A percentile compares a stretch with the other conserved stretches of the same genome.
phyloP scores from a whole-genome alignment of 2,888 invertebrate genomes.

The Glyphotaelius pellucidus region DNA sequence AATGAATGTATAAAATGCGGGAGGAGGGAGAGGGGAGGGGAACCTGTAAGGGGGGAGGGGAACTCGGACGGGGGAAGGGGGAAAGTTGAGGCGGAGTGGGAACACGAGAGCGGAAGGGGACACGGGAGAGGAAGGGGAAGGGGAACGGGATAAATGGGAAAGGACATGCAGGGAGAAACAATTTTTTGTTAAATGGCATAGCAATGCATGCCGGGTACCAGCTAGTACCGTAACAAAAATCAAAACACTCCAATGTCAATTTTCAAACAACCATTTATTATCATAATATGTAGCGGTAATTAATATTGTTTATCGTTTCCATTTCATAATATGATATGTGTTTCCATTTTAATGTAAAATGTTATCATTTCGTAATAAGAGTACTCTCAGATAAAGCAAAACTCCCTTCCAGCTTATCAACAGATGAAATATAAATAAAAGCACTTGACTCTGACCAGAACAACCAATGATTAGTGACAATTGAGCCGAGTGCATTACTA shows the following conservation, averaged over 20 bases:
- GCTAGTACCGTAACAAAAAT: not conserved
- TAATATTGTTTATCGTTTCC: not conserved
- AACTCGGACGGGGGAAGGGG: too few species aligned
- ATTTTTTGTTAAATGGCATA: too few species aligned
- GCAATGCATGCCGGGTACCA: too few species aligned
- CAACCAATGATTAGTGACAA: conserved; percentile 28
- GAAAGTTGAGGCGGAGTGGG: too few species aligned
- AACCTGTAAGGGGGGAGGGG: too few species aligned
- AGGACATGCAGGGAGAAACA: too few species aligned
- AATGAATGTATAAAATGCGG: too few species aligned
- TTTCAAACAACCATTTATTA: not conserved
- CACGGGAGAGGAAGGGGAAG: too few species aligned
- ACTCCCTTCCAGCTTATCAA: conserved; percentile 45
- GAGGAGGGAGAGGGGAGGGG: too few species aligned
- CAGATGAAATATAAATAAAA: conserved; percentile 32
- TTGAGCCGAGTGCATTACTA: conserved; percentile 18
- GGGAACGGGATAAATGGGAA: too few species aligned
- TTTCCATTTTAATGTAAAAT: conserved; percentile 10
- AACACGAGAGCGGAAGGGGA: too few species aligned
- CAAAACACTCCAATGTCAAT: not conserved
- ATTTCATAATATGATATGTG: not conserved
- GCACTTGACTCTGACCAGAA: not conserved
- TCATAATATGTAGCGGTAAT: not conserved
- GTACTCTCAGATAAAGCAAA: conserved; percentile 48
- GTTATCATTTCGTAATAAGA: conserved; percentile 53